phyloP scores from a whole-genome alignment of 2,113 vertebrate species.

The Scomber japonicus region DNA sequence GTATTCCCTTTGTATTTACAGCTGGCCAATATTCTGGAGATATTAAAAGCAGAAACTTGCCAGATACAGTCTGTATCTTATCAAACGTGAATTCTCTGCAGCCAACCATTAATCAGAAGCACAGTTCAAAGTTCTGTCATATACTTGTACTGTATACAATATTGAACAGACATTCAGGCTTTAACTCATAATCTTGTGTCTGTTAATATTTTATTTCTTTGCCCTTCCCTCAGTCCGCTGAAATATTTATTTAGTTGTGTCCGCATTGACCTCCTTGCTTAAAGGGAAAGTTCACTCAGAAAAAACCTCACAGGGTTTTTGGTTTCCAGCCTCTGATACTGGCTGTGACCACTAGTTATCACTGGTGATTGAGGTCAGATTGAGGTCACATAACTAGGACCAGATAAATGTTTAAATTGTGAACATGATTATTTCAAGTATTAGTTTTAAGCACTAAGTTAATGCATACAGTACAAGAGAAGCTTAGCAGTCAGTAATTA shows the following conservation, averaged over 20 bases:
- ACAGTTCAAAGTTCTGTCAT: slow-evolving; percentile 77
- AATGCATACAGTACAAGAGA: not conserved
- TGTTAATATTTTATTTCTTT: slow-evolving; percentile 78
- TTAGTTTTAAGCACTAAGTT: not conserved
- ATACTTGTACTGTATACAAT: slow-evolving; percentile 45
- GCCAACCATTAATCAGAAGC: slow-evolving; percentile 51
- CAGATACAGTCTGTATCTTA: slow-evolving; percentile 71
- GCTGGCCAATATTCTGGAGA: not conserved
- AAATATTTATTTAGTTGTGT: slow-evolving; percentile 58
- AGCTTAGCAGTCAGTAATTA: not conserved
- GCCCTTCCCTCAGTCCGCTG: slow-evolving; percentile 49
- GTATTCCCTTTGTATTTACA: not conserved
- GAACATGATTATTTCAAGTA: not conserved
- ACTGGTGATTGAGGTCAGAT: not conserved
- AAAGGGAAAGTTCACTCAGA: slow-evolving; percentile 50
- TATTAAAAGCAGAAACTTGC: no score
- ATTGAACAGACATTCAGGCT: slow-evolving; percentile 50
- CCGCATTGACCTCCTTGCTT: slow-evolving; percentile 64
- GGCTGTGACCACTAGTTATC: not conserved
- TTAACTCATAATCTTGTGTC: slow-evolving; percentile 54
- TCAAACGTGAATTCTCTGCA: slow-evolving; percentile 60
- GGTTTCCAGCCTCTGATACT: not conserved
- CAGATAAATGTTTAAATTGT: not conserved
- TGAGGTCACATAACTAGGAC: no score
- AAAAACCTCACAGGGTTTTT: not conserved